Evolutionary conservation across 2,888 invertebrate genomes (phyloP).

Genomic region (Eupithecia centaureata): DNA sequence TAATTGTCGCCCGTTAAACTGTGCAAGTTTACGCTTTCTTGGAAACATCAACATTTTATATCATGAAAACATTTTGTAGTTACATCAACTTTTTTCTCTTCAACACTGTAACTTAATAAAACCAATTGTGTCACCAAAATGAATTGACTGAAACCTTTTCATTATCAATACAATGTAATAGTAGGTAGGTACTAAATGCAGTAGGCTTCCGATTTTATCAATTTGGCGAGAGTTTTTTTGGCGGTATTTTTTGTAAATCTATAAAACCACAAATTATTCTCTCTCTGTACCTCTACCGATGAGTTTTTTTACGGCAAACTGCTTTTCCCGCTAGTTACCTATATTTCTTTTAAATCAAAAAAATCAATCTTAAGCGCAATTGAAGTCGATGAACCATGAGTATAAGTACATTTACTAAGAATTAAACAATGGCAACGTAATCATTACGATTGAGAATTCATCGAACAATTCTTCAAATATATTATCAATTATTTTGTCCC

Average conservation of each 20-base stretch:
- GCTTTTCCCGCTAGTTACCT: too few species aligned
- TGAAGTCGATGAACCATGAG: not conserved
- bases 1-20: conserved; percentile 14
- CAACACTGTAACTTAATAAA: too few species aligned
- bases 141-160: not conserved
- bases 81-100: not conserved
- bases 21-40: conserved; percentile 1
- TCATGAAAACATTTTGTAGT: not conserved
- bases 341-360: not conserved
- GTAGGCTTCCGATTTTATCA: too few species aligned
- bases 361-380: not conserved
- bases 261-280: too few species aligned
- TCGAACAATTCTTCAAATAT: not conserved
- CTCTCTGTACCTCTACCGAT: too few species aligned
- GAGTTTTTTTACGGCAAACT: not conserved
- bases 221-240: too few species aligned
- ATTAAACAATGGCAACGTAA: not conserved
- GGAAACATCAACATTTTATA: not conserved
- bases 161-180: not conserved
- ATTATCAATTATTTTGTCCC: too few species aligned
- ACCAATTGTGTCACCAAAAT: not conserved
- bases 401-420: not conserved
- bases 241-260: too few species aligned
- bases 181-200: not conserved
- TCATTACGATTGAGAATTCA: not conserved